Conservation (phyloP, 2,797 vertebrate genomes). For the Pipistrellus pipistrellus region DNA sequence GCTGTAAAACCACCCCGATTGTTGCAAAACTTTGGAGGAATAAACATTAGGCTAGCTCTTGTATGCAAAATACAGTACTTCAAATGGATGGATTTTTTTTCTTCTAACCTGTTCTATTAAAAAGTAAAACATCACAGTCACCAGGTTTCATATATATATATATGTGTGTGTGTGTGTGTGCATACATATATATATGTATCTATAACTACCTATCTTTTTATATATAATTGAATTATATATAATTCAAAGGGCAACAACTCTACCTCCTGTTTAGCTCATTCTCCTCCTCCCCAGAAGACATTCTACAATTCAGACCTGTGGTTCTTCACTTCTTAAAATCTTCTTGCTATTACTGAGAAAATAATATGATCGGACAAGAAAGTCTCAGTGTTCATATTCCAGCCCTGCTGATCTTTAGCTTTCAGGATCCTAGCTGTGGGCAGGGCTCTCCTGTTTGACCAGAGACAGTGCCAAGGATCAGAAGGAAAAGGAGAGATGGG, state of each 20-base stretch:
- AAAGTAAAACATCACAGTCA: not conserved
- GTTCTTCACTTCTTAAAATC: not conserved
- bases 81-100: not conserved
- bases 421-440: not conserved
- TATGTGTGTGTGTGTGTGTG: fast-evolving
- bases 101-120: not conserved
- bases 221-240: not conserved
- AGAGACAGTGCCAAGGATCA: not conserved
- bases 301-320: not conserved
- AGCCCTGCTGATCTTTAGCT: fast-evolving
- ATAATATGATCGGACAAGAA: no score
- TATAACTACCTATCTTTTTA: not conserved
- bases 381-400: not conserved
- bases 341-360: not conserved
- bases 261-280: not conserved
- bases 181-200: not conserved
- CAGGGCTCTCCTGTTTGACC: not conserved
- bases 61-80: not conserved
- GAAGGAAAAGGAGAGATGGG: not conserved
- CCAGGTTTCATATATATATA: not conserved
- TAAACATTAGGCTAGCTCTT: not conserved
- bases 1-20: not conserved
- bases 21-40: constrained; percentile 90
- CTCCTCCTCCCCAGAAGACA: not conserved
- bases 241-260: not conserved